Percentiles rank a stretch among this genome's conserved stretches.
phyloP scores from a whole-genome alignment of 1,140 invertebrate species.

The Radopholus similis region DNA sequence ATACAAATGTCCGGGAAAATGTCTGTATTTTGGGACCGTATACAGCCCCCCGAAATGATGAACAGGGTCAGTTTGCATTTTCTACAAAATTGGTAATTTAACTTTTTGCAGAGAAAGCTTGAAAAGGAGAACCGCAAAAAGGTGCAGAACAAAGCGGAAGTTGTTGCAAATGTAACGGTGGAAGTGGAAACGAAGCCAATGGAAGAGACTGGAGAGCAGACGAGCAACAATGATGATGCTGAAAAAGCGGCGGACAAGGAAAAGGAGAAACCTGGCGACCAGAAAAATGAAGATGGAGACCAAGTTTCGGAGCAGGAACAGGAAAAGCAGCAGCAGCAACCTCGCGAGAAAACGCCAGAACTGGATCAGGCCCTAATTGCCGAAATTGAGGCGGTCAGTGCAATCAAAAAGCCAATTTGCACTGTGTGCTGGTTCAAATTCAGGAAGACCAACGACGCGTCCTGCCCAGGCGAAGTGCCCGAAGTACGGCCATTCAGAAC shows the following conservation, averaged over 20 bases:
- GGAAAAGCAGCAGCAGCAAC: neutral
- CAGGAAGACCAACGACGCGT: constrained; percentile 40
- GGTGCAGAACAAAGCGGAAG: neutral
- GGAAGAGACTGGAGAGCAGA: neutral
- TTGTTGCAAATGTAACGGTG: constrained; percentile 3
- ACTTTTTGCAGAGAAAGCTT: constrained; percentile 26
- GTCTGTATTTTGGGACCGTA: constrained; percentile 27
- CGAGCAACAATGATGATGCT: constrained; percentile 7
- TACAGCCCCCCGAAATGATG: constrained; percentile 13
- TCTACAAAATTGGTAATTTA: neutral
- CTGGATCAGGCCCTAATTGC: constrained; percentile 14
- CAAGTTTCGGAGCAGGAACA: constrained; percentile 11
- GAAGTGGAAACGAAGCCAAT: constrained; percentile 1
- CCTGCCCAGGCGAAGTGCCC: constrained; percentile 35
- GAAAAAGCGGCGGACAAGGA: constrained; percentile 25
- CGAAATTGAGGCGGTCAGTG: constrained; percentile 3
- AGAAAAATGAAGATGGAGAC: neutral
- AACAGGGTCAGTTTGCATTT: constrained; percentile 31
- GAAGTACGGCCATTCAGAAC: constrained; percentile 38
- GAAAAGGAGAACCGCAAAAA: constrained; percentile 24
- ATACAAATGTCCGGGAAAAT: constrained; percentile 24
- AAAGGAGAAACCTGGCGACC: neutral
- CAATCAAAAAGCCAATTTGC: neutral
- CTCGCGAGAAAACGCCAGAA: neutral
- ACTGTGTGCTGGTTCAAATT: neutral